Conservation (phyloP, 1,140 invertebrate species). For the Drosophila murphyi region DNA sequence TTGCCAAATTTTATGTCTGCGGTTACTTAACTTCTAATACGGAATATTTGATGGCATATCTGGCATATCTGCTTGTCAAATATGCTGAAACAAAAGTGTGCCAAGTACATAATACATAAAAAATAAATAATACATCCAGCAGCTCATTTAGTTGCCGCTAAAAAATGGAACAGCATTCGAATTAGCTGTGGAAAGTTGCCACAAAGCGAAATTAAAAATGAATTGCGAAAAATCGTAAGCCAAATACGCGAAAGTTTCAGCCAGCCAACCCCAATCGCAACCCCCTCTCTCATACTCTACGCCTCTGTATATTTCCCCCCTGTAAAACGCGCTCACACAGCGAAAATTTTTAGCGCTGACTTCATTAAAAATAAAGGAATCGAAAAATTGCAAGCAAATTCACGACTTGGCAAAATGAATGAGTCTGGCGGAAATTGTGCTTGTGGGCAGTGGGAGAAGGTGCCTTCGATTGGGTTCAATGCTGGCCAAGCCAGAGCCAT, state of each 20-base stretch:
- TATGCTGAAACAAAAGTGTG: background rate
- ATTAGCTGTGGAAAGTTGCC: constrained; percentile 42
- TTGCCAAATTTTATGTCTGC: too few species aligned
- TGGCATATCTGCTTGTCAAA: background rate
- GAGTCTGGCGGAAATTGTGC: constrained; percentile 55
- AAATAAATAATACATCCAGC: background rate
- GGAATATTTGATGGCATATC: background rate
- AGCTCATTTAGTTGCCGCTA: constrained; percentile 17
- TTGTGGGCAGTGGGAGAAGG: constrained; percentile 3
- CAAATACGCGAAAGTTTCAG: constrained; percentile 31
- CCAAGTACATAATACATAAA: background rate
- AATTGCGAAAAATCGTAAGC: constrained; percentile 56
- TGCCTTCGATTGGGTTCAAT: constrained; percentile 75
- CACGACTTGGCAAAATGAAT: constrained; percentile 66
- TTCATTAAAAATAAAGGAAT: constrained; percentile 66
- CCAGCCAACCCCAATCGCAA: background rate
- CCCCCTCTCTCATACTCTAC: background rate
- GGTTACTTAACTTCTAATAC: background rate
- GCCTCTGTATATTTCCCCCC: background rate
- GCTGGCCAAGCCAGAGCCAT: constrained; percentile 59
- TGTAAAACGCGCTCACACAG: constrained; percentile 51
- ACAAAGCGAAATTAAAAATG: constrained; percentile 63
- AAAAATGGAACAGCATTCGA: background rate
- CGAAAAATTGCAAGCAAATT: constrained; percentile 65
- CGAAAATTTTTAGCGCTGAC: constrained; percentile 74